Evolutionary conservation across 30 jellyfish, hydroid and myxozoan genomes (phyloP).

Genomic region (Phacellophora camtschatica): DNA sequence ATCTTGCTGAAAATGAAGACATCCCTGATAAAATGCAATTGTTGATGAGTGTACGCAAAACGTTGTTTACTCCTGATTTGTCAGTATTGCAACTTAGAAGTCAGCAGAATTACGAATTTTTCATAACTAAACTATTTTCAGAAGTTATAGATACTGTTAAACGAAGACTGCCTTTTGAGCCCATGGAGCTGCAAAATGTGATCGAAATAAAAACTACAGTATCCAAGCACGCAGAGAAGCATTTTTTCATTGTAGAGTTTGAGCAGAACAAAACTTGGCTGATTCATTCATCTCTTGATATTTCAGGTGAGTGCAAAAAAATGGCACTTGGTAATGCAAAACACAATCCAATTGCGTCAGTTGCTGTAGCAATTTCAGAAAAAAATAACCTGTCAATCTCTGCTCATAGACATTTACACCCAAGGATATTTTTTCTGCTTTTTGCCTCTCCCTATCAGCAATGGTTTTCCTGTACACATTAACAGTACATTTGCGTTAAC

Average conservation of each 20-base stretch:
- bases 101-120: background rate
- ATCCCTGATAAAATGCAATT: background rate
- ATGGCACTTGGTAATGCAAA: constrained; percentile 18
- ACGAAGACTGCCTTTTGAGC: background rate
- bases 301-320: background rate
- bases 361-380: constrained; percentile 19
- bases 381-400: background rate
- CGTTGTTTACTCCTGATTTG: background rate
- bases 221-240: background rate
- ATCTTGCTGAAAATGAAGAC: background rate
- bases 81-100: background rate
- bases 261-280: constrained; percentile 8
- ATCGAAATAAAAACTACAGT: background rate
- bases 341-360: constrained; percentile 38
- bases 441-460: constrained; percentile 47
- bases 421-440: constrained; percentile 43
- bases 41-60: background rate
- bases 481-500: constrained; percentile 77
- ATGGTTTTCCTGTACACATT: constrained; percentile 65
- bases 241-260: background rate
- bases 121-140: background rate
- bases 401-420: background rate
- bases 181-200: background rate
- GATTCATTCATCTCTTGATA: constrained; percentile 8
- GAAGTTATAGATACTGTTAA: too few species aligned